Base-by-base conservation (phyloP, 1,140 invertebrate species). In the Drosophila tropicalis region DNA sequence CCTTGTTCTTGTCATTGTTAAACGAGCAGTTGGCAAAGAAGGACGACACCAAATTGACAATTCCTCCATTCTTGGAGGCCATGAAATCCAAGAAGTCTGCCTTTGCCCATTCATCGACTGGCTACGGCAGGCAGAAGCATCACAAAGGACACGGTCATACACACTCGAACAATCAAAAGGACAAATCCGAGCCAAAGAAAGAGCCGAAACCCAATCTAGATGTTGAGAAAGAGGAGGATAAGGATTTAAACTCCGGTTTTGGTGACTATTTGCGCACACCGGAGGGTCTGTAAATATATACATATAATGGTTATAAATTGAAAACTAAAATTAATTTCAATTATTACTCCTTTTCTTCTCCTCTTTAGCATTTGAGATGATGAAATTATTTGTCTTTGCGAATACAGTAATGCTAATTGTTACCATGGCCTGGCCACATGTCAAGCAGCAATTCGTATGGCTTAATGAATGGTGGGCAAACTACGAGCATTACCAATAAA, bases 361-460 rank as follows among this genome's bases (percentile, higher is more conserved):
- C n/a, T 58, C 13, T 12, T 5, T 2, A 91, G 91, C 85, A 72
- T 81, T 90, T 79, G 90, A 90, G 66, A 91, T 91, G 84, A 92
- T 92, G 91, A 92, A 92, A 66, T 44, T 92, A 10, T 92, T 92
- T 73, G 90, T 91, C 5, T 85, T 92, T 9, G 90, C 92, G 56
- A 92, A 92, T 72, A 86, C 90, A 0, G 40, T 92, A n/a, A 81
- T 91, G 80, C 36, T 92, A 29, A 91, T 91, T 54, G 70, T 91
- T 19, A 92, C 91, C 25, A 91, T 92, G 90, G 91, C 89, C 51
- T 92, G 91, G 90, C 90, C 91, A 1, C 72, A 90, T 44, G 82
- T 91, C 6, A 89, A 83, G 58, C 77, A 90, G 51, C 79, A 91
- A 6, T 92, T 85, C 65, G 64, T 51, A 82, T 84, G 87, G 60